These are phyloP conservation scores for Crossocerus cetratus DNA, from an alignment of 2,888 invertebrate genomes.

Conservation along the genomic window DNA sequence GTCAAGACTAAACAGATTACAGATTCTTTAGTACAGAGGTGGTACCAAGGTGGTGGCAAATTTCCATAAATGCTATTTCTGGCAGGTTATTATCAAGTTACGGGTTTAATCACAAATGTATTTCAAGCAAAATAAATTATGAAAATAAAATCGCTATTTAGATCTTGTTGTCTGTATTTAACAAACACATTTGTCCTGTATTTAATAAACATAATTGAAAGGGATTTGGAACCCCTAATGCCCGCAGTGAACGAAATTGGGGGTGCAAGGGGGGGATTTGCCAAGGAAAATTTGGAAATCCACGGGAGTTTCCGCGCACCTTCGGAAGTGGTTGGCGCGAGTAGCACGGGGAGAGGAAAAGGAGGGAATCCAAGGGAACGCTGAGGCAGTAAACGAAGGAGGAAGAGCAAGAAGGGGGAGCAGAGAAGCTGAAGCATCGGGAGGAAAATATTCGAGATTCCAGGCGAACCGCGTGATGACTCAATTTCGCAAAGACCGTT, in stretches of 20 bases:
- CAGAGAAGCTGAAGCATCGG: slow-evolving; percentile 75
- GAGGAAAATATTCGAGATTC: slow-evolving; percentile 78
- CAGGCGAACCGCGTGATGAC: slow-evolving; percentile 77
- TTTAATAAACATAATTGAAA: no score
- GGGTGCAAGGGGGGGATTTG: not conserved
- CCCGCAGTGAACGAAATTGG: not conserved
- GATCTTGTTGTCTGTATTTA: no score
- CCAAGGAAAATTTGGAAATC: slow-evolving; percentile 5
- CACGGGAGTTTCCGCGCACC: slow-evolving; percentile 15
- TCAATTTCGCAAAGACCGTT: slow-evolving; percentile 76
- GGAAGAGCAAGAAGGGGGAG: slow-evolving; percentile 20
- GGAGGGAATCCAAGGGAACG: slow-evolving; percentile 16
- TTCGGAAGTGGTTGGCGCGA: slow-evolving; percentile 7
- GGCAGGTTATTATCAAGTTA: no score
- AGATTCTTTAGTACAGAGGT: no score
- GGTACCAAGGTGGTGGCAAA: no score
- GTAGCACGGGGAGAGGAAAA: slow-evolving; percentile 1
- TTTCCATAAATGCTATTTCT: no score
- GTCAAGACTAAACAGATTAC: no score
- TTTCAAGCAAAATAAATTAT: no score
- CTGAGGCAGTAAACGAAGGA: slow-evolving; percentile 19
- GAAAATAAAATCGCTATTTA: no score
- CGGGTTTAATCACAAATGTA: no score
- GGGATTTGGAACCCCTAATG: no score
- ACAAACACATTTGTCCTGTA: no score